Conservation (phyloP, 2,113 vertebrate genomes). For the Charina bottae region DNA sequence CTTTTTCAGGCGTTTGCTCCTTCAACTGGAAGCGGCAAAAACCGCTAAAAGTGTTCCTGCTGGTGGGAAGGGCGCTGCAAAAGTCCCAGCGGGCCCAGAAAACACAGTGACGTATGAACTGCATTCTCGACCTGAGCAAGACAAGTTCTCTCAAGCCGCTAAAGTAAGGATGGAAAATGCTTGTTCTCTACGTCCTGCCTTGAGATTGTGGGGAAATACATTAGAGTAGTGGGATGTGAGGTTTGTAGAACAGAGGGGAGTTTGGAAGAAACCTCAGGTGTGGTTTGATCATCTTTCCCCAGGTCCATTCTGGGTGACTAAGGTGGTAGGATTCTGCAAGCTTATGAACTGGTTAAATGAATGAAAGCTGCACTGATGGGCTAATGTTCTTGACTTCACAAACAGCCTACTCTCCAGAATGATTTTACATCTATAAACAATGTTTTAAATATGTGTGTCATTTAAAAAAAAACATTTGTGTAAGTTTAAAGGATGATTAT, state of each 20-base stretch:
- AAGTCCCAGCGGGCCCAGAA: slow-evolving; percentile 66
- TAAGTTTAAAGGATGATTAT: not conserved
- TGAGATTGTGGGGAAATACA: not conserved
- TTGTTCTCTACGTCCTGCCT: not conserved
- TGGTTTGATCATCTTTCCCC: not conserved
- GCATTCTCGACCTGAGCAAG: slow-evolving; percentile 91
- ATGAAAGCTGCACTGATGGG: not conserved
- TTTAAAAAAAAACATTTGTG: not conserved
- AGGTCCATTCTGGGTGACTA: not conserved
- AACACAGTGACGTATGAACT: slow-evolving; percentile 88
- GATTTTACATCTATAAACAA: not conserved
- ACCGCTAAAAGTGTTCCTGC: slow-evolving; percentile 66
- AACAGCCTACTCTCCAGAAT: not conserved
- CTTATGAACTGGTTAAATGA: not conserved
- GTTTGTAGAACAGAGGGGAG: not conserved
- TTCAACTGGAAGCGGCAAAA: slow-evolving; percentile 87
- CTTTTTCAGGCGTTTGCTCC: slow-evolving; percentile 83
- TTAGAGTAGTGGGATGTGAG: not conserved
- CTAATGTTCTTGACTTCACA: not conserved
- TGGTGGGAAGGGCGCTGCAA: slow-evolving; percentile 65
- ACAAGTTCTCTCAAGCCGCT: slow-evolving; percentile 88
- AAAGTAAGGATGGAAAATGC: slow-evolving; percentile 76
- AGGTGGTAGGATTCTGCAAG: not conserved
- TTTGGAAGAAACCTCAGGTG: not conserved
- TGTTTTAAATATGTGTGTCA: not conserved